phyloP scores from a whole-genome alignment of 2,797 vertebrate species.

The Microctenopoma steveboyesi region DNA sequence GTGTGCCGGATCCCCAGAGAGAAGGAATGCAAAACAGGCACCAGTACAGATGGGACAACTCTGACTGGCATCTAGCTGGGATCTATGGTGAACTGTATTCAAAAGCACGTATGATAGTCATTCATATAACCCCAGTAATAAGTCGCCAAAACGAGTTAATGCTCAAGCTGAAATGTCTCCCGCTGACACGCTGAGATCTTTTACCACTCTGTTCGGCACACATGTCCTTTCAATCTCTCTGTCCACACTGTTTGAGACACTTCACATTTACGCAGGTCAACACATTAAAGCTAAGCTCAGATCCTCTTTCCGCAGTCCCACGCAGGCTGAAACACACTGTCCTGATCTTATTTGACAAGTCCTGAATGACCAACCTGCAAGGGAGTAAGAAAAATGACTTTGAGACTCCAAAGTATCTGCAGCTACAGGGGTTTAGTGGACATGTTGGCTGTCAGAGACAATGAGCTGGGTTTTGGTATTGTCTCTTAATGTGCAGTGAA shows the following conservation, averaged over 20 bases:
- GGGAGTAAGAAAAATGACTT: constrained; percentile 57
- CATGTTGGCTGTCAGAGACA: constrained; percentile 44
- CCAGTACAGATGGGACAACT: constrained; percentile 51
- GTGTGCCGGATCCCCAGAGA: constrained; percentile 67
- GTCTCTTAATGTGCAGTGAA: constrained; percentile 47
- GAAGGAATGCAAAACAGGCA: constrained; percentile 55
- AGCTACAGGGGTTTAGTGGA: constrained; percentile 52
- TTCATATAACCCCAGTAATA: constrained; percentile 40
- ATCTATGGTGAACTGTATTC: not conserved
- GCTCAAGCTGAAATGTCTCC: constrained; percentile 30
- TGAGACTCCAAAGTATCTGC: constrained; percentile 44
- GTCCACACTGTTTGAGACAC: constrained; percentile 54
- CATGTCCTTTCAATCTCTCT: constrained; percentile 44
- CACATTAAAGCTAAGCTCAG: constrained; percentile 55
- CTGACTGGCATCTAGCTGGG: constrained; percentile 24
- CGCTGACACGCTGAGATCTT: constrained; percentile 45
- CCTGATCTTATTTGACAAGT: constrained; percentile 72
- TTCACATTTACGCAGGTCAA: constrained; percentile 58
- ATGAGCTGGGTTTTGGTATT: constrained; percentile 37
- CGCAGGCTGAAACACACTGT: constrained; percentile 48
- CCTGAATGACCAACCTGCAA: constrained; percentile 66
- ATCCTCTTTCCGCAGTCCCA: constrained; percentile 55
- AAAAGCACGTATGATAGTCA: not conserved
- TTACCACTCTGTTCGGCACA: constrained; percentile 34
- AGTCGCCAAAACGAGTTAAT: constrained; percentile 53